Conservation (phyloP, 2,888 invertebrate genomes). For the Apocheima hispidaria region DNA sequence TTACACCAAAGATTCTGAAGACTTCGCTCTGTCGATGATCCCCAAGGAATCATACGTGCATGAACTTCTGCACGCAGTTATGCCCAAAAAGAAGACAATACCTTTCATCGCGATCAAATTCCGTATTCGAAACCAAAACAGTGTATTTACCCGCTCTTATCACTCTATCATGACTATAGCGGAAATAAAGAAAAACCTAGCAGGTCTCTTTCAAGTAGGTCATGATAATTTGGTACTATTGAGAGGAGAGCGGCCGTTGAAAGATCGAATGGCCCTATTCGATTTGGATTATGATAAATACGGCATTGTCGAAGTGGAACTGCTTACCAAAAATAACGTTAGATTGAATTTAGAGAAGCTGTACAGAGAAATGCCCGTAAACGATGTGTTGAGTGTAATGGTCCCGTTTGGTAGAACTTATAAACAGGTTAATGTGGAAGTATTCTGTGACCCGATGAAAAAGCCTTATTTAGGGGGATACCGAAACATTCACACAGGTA, state of each 20-base stretch:
- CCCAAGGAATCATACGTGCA: slow-evolving; percentile 77
- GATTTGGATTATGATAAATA: slow-evolving; percentile 81
- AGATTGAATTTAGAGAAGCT: slow-evolving; percentile 74
- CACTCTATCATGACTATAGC: slow-evolving; percentile 82
- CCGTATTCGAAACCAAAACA: slow-evolving; percentile 71
- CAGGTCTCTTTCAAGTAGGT: slow-evolving; percentile 84
- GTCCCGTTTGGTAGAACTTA: slow-evolving; percentile 72
- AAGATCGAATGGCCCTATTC: slow-evolving; percentile 74
- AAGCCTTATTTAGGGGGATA: slow-evolving; percentile 95
- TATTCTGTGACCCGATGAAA: slow-evolving; percentile 80
- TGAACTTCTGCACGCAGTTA: slow-evolving; percentile 70
- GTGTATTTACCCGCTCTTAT: slow-evolving; percentile 82
- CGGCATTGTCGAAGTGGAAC: slow-evolving; percentile 78
- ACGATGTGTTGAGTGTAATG: slow-evolving; percentile 77
- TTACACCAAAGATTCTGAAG: slow-evolving; percentile 75
- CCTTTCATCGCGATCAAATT: slow-evolving; percentile 82
- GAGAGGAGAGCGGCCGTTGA: slow-evolving; percentile 74
- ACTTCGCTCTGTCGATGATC: slow-evolving; percentile 71
- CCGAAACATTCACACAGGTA: slow-evolving; percentile 89
- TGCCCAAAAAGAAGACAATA: slow-evolving; percentile 73
- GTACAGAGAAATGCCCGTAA: slow-evolving; percentile 74
- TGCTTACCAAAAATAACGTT: slow-evolving; percentile 73
- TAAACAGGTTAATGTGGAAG: slow-evolving; percentile 80
- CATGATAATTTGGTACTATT: slow-evolving; percentile 79
- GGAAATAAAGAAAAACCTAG: slow-evolving; percentile 87